Percentiles rank a stretch among this genome's conserved stretches.
Evolutionary conservation across 1,140 invertebrate genomes (phyloP).

Genomic region (Meloidogyne exigua): DNA sequence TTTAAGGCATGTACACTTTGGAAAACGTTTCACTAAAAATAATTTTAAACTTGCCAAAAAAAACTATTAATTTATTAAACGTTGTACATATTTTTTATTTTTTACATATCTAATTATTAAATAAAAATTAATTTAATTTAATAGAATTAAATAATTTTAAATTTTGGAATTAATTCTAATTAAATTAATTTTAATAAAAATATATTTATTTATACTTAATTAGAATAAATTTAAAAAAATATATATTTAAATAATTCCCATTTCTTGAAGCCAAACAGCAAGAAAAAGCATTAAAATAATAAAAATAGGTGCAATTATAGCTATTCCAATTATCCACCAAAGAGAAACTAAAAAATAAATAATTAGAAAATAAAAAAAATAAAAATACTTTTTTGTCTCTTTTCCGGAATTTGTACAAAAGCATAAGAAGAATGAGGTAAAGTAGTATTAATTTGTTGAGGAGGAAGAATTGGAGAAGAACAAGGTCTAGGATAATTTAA

Average conservation of each 20-base stretch:
- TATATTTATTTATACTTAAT: neutral
- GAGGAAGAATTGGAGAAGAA: neutral
- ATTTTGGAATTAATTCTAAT: too few species aligned
- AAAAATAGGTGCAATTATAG: constrained; percentile 41
- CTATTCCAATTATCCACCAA: constrained; percentile 43
- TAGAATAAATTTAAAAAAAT: too few species aligned
- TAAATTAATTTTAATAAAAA: neutral
- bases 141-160: too few species aligned
- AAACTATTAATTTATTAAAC: neutral
- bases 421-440: neutral
- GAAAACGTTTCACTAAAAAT: constrained; percentile 54
- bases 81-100: constrained; percentile 1
- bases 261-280: constrained; percentile 48
- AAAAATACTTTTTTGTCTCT: constrained; percentile 19
- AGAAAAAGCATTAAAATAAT: constrained; percentile 44
- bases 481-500: constrained; percentile 18
- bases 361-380: neutral
- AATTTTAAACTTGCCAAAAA: constrained; percentile 10
- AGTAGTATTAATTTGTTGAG: constrained; percentile 13
- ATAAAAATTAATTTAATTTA: neutral
- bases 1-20: constrained; percentile 56
- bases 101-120: constrained; percentile 4
- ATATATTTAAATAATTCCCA: constrained; percentile 41
- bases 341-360: constrained; percentile 35
- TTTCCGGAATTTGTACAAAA: constrained; percentile 25